Percentiles rank a stretch among this genome's conserved stretches.
These are phyloP conservation scores for Sthenelais limicola DNA, from an alignment of 2,888 invertebrate genomes.

Conservation along the genomic window DNA sequence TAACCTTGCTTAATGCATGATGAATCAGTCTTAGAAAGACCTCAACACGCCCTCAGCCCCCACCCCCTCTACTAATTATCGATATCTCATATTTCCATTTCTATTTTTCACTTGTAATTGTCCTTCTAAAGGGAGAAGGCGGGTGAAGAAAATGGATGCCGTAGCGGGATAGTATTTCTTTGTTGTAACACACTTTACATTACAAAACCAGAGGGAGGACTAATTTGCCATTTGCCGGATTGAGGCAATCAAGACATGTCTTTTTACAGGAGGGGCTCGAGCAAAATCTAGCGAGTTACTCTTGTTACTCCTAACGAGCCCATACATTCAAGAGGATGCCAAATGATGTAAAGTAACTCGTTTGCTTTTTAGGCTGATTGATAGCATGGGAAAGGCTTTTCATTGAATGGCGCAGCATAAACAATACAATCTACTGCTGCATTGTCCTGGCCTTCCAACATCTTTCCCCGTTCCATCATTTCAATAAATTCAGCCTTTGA, in stretches of 20 bases:
- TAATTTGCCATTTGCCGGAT: slow-evolving; percentile 37
- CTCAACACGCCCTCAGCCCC: neutral
- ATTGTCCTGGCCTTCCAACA: too few species aligned
- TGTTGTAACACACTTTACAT: slow-evolving; percentile 28
- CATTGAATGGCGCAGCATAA: too few species aligned
- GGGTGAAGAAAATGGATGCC: slow-evolving; percentile 24
- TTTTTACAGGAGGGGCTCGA: slow-evolving; percentile 11
- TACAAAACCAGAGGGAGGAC: slow-evolving; percentile 30
- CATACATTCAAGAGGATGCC: slow-evolving; percentile 11
- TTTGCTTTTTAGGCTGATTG: slow-evolving; percentile 21
- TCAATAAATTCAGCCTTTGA: too few species aligned
- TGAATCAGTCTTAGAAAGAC: neutral
- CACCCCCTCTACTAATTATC: slow-evolving; percentile 33
- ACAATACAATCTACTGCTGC: too few species aligned
- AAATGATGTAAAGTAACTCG: slow-evolving; percentile 26
- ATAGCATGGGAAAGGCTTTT: slow-evolving; percentile 4
- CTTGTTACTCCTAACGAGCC: slow-evolving; percentile 33
- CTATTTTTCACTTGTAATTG: slow-evolving; percentile 38
- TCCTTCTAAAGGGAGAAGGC: slow-evolving; percentile 8
- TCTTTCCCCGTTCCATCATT: too few species aligned
- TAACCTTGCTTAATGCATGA: slow-evolving; percentile 20
- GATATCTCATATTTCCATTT: slow-evolving; percentile 39
- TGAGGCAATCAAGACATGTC: slow-evolving; percentile 25
- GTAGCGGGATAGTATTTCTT: neutral
- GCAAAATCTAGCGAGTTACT: slow-evolving; percentile 26